Base-by-base conservation (phyloP, 2,888 invertebrate genomes). In the Drosophila engyochracea region DNA sequence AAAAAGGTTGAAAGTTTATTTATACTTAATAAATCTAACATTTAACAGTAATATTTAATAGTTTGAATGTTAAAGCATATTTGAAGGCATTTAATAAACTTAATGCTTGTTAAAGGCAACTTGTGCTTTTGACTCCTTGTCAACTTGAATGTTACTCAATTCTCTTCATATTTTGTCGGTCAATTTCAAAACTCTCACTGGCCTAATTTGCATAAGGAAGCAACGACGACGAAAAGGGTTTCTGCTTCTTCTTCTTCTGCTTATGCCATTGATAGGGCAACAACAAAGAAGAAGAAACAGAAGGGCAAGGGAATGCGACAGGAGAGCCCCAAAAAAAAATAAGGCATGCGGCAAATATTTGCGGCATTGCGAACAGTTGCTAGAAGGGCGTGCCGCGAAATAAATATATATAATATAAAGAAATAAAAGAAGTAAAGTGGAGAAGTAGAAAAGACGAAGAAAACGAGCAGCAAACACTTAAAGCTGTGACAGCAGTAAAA, bases 331-430 rank as follows among this genome's bases (percentile, higher is more conserved):
- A 1, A 25, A 47, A 47, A 47, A 47, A 47, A 16, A 72, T 70
- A 74, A 79, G 74, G 77, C 82, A 84, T 53, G 69, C 80, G 70
- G 63, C 77, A 89, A 89, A 89, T 84, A 89, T 85, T 87, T 84
- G 85, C 76, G 76, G 74, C 75, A 72, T 68, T 76, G 71, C 61
- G 64, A 76, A 81, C 75, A 84, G 76, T 85, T 85, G 87, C 80
- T 70, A 77, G 89, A 87, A 85, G 80, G 82, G 89, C 85, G 88
- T 89, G 82, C 60, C 75, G 70, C 67, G 77, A 65, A 63, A 80
- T 74, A 75, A 54, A 79, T 68, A 72, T 39, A 57, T 31, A 47
- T 57, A 47, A 49, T 49, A 39, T 22, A 66, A 37, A n/a, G 19
- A 67, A 53, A 55, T 61, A 28, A 35, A 19, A 57, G 16, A 14